These are phyloP conservation scores for Spermophilus dauricus DNA, from an alignment of 2,113 vertebrate genomes.

Conservation along the genomic window DNA sequence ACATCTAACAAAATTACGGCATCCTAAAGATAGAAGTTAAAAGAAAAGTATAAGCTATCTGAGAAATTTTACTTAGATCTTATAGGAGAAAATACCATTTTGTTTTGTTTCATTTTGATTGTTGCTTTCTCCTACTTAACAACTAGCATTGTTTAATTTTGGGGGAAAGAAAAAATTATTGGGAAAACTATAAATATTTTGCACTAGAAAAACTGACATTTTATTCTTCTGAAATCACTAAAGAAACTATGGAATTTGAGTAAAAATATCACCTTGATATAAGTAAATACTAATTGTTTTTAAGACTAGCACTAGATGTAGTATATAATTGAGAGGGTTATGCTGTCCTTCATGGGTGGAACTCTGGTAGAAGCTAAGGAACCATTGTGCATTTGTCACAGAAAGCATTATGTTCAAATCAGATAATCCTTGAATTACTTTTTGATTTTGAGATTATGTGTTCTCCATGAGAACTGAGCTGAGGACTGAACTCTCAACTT, in stretches of 20 bases:
- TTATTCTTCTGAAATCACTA: neutral
- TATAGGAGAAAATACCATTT: neutral
- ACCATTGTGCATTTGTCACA: neutral
- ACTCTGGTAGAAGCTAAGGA: neutral
- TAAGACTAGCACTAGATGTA: neutral
- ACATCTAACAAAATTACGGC: neutral
- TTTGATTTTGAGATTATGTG: neutral
- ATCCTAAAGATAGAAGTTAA: neutral
- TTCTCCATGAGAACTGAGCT: neutral
- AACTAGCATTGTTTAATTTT: neutral
- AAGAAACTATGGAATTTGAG: neutral
- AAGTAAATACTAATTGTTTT: neutral
- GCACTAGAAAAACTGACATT: neutral
- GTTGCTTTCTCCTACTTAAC: neutral
- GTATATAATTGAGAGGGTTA: accelerated
- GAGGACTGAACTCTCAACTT: neutral
- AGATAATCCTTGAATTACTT: neutral
- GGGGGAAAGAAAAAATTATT: neutral
- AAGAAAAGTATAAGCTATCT: neutral
- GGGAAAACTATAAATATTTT: neutral
- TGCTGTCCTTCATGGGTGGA: neutral
- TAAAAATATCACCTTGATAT: neutral
- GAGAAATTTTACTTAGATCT: neutral
- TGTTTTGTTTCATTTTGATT: neutral
- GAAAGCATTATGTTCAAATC: neutral